These are phyloP conservation scores for Silvanus unidentatus DNA, from an alignment of 2,888 invertebrate genomes.

Conservation along the genomic window DNA sequence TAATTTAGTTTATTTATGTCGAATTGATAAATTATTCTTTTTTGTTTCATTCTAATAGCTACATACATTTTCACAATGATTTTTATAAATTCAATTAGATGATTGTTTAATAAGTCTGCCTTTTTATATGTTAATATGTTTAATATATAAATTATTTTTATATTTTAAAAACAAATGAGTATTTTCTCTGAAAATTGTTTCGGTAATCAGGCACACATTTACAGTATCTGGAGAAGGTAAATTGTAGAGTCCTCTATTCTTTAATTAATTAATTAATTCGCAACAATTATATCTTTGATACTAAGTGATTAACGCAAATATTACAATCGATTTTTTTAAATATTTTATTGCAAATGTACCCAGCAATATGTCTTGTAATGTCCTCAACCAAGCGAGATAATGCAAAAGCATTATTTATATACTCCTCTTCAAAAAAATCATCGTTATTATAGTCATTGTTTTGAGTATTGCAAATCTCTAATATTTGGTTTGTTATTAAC, in stretches of 20 bases:
- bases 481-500: not conserved
- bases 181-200: not conserved
- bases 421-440: not conserved
- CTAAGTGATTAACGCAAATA: not conserved
- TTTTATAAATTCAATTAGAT: not conserved
- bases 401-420: not conserved
- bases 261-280: no score
- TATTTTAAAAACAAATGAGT: not conserved
- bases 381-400: not conserved
- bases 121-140: not conserved
- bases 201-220: not conserved
- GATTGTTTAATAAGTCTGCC: not conserved
- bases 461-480: not conserved
- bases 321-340: not conserved
- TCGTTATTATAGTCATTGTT: no score
- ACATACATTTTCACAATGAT: not conserved
- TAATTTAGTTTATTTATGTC: not conserved
- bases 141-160: not conserved
- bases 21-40: not conserved
- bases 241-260: not conserved
- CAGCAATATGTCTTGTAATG: constrained; percentile 1
- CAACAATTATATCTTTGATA: not conserved
- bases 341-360: not conserved
- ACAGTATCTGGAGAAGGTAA: not conserved
- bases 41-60: not conserved